Evolutionary conservation across 64 coral and sea anemone species (phyloP).

Genomic region (Pocillopora damicornis): DNA sequence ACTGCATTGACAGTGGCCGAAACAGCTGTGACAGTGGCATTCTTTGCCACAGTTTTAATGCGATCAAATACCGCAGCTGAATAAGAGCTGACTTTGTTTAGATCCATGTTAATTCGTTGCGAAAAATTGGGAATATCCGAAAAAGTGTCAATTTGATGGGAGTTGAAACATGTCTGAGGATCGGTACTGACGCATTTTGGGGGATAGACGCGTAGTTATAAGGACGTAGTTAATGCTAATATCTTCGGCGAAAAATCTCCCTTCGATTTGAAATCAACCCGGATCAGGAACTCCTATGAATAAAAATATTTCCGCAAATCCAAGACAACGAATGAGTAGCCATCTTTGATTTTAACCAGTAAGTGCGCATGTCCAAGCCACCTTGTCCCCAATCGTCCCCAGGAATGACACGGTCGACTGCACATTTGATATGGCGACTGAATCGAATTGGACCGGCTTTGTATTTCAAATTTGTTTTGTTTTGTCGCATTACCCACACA

Average conservation of each 20-base stretch:
- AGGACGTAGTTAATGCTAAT: not conserved
- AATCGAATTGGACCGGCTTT: not conserved
- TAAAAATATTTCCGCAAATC: slow-evolving; percentile 16
- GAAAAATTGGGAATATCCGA: not conserved
- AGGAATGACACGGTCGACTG: not conserved
- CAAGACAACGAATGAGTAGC: slow-evolving; percentile 17
- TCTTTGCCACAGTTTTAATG: slow-evolving; percentile 69
- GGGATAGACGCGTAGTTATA: not conserved
- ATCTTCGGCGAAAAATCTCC: not conserved
- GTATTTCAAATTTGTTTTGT: slow-evolving; percentile 29
- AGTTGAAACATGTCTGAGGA: not conserved
- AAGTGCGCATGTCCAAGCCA: not conserved
- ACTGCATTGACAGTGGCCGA: slow-evolving; percentile 66
- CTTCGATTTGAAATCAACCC: not conserved
- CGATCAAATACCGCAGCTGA: slow-evolving; percentile 61
- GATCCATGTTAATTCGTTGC: slow-evolving; percentile 19
- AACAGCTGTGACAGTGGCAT: slow-evolving; percentile 74
- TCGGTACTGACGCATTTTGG: not conserved
- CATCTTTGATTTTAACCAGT: slow-evolving; percentile 10
- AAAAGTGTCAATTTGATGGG: not conserved
- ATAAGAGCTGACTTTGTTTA: slow-evolving; percentile 50
- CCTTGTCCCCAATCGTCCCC: not conserved
- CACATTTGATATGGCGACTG: slow-evolving; percentile 14
- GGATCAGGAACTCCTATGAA: not conserved
- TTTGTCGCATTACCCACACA: slow-evolving; percentile 1